A percentile compares a stretch with the other conserved stretches of the same genome.
Evolutionary conservation across 2,888 invertebrate genomes (phyloP).

Genomic region (Andrena marginata): DNA sequence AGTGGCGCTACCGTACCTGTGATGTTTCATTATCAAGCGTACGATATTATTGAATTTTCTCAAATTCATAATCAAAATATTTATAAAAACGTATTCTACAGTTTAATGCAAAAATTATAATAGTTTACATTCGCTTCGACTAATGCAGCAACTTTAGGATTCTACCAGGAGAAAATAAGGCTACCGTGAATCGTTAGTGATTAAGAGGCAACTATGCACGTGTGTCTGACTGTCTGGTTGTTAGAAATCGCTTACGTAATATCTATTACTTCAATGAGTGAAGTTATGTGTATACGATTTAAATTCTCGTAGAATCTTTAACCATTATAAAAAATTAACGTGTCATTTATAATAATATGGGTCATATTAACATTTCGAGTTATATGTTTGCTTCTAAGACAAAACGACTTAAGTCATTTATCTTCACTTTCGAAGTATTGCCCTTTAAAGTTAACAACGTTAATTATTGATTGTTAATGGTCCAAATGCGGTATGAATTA

Average conservation of each 20-base stretch:
- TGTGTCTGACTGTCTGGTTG: not conserved
- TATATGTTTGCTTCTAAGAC: no score
- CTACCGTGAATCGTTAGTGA: not conserved
- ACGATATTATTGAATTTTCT: conserved; percentile 48
- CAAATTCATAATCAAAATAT: conserved; percentile 37
- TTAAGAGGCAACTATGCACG: not conserved
- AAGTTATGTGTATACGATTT: not conserved
- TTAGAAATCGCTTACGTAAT: conserved; percentile 31
- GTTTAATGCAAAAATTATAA: not conserved
- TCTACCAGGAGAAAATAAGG: not conserved
- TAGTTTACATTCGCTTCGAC: not conserved
- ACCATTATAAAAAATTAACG: not conserved
- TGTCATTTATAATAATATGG: not conserved
- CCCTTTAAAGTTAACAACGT: no score
- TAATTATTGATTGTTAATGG: no score
- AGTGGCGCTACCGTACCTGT: not conserved
- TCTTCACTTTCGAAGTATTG: no score
- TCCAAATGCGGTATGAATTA: no score
- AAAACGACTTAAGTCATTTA: no score
- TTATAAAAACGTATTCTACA: not conserved
- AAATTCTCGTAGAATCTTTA: not conserved
- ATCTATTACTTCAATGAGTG: not conserved
- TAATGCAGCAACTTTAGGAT: not conserved
- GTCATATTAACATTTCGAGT: no score
- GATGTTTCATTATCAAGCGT: conserved; percentile 11